These are phyloP conservation scores for Paradoxurus hermaphroditus DNA, from an alignment of 2,113 vertebrate genomes.

Conservation along the genomic window DNA sequence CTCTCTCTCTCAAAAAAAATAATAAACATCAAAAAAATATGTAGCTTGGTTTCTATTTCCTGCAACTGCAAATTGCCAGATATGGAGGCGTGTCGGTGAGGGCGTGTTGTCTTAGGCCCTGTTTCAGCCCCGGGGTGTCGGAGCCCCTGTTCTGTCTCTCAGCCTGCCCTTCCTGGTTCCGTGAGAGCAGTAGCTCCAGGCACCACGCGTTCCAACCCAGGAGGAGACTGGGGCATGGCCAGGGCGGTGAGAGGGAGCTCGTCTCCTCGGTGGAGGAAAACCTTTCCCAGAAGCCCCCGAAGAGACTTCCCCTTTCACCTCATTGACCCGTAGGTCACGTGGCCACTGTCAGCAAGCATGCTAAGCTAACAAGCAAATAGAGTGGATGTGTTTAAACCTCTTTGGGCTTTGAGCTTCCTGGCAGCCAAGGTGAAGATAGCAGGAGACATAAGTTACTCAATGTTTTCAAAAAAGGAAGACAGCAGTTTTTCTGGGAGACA, in stretches of 20 bases:
- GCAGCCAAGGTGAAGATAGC: constrained; percentile 7
- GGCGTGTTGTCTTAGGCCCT: not conserved
- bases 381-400: not conserved
- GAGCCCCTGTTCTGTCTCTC: not conserved
- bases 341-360: not conserved
- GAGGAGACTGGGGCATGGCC: not conserved
- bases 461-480: not conserved
- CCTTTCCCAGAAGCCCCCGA: not conserved
- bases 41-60: not conserved
- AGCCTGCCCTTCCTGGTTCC: not conserved
- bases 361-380: not conserved
- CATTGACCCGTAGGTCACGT: not conserved
- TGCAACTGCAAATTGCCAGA: not conserved
- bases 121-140: not conserved
- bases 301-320: not conserved
- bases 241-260: not conserved
- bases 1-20: too few relatives aligned
- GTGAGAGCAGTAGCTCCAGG: not conserved
- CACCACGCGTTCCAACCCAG: not conserved
- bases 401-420: constrained; percentile 50
- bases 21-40: too few relatives aligned
- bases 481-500: not conserved
- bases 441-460: not conserved
- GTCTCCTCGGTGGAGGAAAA: not conserved
- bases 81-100: not conserved